These are phyloP conservation scores for Octonoba sinensis DNA, from an alignment of 2,888 invertebrate species.

Conservation along the genomic window DNA sequence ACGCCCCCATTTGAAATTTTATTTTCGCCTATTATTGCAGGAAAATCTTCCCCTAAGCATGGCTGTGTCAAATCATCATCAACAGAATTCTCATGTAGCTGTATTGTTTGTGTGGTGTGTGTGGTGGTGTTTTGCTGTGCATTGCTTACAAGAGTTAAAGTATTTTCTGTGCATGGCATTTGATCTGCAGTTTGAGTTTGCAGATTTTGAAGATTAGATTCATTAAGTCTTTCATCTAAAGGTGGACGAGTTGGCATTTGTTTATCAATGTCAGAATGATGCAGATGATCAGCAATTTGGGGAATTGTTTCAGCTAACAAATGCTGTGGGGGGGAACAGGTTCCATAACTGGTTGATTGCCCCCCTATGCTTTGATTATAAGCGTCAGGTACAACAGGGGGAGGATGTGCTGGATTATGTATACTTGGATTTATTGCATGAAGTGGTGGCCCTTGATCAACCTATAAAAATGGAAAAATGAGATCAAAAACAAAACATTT, in stretches of 20 bases:
- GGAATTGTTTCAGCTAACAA: slow-evolving; percentile 8
- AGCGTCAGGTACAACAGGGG: slow-evolving; percentile 8
- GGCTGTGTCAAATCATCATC: slow-evolving; percentile 6
- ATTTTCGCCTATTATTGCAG: too few relatives aligned
- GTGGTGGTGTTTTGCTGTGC: background rate
- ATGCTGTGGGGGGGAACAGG: slow-evolving; percentile 46
- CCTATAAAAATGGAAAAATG: slow-evolving; percentile 1
- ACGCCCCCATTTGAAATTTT: background rate
- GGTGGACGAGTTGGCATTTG: slow-evolving; percentile 15
- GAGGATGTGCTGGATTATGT: background rate
- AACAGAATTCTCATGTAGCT: too few relatives aligned
- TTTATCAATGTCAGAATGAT: slow-evolving; percentile 15
- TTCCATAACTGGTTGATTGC: slow-evolving; percentile 33
- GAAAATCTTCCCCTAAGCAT: slow-evolving; percentile 4
- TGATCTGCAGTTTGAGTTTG: background rate
- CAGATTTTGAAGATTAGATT: slow-evolving; percentile 14
- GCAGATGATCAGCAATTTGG: slow-evolving; percentile 28
- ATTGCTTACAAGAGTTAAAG: background rate
- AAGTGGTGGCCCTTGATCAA: slow-evolving; percentile 17
- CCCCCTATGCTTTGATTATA: slow-evolving; percentile 1
- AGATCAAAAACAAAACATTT: background rate
- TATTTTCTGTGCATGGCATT: background rate
- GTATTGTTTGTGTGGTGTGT: too few relatives aligned
- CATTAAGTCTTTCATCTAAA: background rate
- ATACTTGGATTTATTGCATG: background rate